phyloP scores from a whole-genome alignment of 2,888 invertebrate genomes.

The Acleris emargana region DNA sequence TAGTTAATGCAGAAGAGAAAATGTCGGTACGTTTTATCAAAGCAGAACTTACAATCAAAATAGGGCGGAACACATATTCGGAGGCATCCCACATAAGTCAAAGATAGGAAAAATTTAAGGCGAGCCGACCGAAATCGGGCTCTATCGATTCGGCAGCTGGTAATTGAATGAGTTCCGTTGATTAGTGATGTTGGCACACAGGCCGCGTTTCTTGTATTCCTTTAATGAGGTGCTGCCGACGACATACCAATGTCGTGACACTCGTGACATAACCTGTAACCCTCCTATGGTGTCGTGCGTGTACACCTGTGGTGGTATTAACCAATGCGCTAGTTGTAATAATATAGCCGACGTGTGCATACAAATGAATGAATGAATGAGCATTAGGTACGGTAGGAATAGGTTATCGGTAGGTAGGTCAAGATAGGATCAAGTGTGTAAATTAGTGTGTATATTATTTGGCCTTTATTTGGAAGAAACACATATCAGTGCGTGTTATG shows the following conservation, averaged over 20 bases:
- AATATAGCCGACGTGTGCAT: no score
- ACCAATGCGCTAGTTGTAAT: no score
- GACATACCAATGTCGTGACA: constrained; percentile 1
- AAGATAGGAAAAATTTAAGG: constrained; percentile 11
- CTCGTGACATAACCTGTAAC: background rate
- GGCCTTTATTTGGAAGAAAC: no score
- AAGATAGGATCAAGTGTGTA: no score
- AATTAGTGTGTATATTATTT: no score
- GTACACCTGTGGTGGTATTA: no score
- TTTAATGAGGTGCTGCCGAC: constrained; percentile 6
- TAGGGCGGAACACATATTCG: background rate
- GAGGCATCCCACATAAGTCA: background rate
- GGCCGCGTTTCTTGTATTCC: constrained; percentile 14
- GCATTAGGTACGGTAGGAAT: no score
- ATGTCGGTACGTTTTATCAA: background rate
- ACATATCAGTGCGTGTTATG: no score
- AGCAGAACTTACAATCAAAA: background rate
- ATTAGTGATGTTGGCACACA: constrained; percentile 42
- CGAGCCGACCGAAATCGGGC: constrained; percentile 38
- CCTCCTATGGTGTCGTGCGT: background rate
- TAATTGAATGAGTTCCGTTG: constrained; percentile 47
- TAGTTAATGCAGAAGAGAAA: constrained; percentile 4
- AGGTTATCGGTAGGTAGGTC: no score
- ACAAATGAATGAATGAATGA: no score
- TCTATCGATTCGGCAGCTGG: constrained; percentile 42